phyloP scores from a whole-genome alignment of 2,888 invertebrate species.

The Nemapogon koenigi region DNA sequence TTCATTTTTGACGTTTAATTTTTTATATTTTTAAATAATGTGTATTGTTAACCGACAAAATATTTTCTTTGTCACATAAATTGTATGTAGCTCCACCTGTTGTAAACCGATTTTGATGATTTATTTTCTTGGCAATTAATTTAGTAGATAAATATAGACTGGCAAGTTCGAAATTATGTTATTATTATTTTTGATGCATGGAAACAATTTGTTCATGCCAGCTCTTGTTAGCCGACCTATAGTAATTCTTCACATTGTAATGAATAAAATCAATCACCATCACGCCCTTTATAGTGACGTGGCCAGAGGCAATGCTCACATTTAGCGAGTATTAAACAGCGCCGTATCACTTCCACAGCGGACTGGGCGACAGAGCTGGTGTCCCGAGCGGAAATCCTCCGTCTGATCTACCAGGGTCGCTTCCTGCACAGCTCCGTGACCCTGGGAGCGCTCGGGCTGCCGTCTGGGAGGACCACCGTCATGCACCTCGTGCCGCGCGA shows the following conservation, averaged over 20 bases:
- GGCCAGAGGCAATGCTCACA: too few relatives aligned
- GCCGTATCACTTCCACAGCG: too few relatives aligned
- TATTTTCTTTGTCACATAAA: not conserved
- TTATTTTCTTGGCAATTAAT: not conserved
- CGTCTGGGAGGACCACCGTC: constrained; percentile 97
- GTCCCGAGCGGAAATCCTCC: constrained; percentile 95
- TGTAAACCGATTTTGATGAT: not conserved
- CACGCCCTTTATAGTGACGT: too few relatives aligned
- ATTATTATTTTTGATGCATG: too few relatives aligned
- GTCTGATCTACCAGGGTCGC: constrained; percentile 99
- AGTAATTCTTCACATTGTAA: too few relatives aligned
- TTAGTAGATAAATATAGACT: too few relatives aligned
- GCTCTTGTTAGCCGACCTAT: too few relatives aligned
- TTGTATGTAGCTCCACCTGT: not conserved
- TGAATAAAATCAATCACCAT: too few relatives aligned
- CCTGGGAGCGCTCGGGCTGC: constrained; percentile 95
- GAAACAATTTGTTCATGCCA: too few relatives aligned
- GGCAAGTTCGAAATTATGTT: too few relatives aligned
- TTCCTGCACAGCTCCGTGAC: constrained; percentile 99
- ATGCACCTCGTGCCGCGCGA: constrained; percentile 99
- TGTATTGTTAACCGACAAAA: not conserved
- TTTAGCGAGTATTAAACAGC: too few relatives aligned
- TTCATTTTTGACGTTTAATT: not conserved
- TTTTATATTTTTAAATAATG: not conserved
- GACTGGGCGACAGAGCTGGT: constrained; percentile 98